Evolutionary conservation across 1,140 invertebrate species (phyloP), one percentile per base, ranked within the genome.

Genomic region (Trachelipus rathkii): DNA sequence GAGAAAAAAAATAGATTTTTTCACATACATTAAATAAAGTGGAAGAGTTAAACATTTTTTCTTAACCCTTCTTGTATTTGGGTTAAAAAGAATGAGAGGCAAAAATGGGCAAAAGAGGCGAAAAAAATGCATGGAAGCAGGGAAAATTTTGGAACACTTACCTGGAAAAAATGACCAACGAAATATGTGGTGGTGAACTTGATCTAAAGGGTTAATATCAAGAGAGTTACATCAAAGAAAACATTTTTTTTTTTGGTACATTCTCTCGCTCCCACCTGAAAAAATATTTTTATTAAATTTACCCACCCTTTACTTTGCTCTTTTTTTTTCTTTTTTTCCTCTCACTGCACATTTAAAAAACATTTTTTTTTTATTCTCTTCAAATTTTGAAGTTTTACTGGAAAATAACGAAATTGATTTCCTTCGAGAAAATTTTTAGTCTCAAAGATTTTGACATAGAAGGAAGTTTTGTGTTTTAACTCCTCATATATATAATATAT

Each of bases 211-310:
- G 11, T 60, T 60, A 60, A 60, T 15, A 60, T 13, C 50, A 60
- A 60, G 11, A 19, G 50, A 19, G 11, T 60, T 15, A 60, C 50
- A 15, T 60, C 50, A 15, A 60, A 60, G 50, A 60, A 60, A 60
- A 1, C 1, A 19, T 15, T 60, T 60, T 60, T 33, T 33, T 33
- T 33, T 33, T 33, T 33, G 1, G 1, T 33, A 33, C 33, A 33
- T 33, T 33, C 33, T 33, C 33, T 33, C 33, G 33, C 33, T 33
- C 33, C 33, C 50, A 60, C 50, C 50, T 60, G 50, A 60, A 60
- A 60, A 60, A 60, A 60, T 60, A 60, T 60, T 60, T 13, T 60
- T 60, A 60, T 60, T 60, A 60, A 60, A 60, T 60, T 60, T 60
- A 19, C 50, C 50, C 50, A 19, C 50, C 50, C 50, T 60, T 60